Percentiles rank a stretch among this genome's conserved stretches.
Conservation (phyloP, 2,888 invertebrate species). For the Vandiemenella viatica region DNA sequence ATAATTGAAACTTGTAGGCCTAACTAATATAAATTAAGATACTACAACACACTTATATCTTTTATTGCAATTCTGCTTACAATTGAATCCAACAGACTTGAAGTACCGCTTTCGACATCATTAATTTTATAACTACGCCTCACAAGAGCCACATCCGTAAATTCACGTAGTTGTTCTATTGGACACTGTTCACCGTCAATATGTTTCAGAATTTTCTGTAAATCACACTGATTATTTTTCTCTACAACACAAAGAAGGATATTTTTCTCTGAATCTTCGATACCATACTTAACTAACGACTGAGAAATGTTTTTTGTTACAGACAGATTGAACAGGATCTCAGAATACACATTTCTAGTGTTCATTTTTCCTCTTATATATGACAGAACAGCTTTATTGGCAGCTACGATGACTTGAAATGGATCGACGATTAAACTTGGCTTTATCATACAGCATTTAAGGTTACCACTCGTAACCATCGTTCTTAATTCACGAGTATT, state of each 20-base stretch:
- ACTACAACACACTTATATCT: no score
- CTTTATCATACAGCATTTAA: conserved; percentile 47
- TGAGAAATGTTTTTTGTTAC: conserved; percentile 51
- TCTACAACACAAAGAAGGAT: conserved; percentile 33
- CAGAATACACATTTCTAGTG: conserved; percentile 46
- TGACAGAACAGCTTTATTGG: conserved; percentile 45
- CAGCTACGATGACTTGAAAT: conserved; percentile 46
- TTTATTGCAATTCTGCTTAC: conserved; percentile 52
- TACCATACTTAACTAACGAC: conserved; percentile 49
- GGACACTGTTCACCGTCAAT: conserved; percentile 40
- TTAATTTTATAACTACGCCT: conserved; percentile 44
- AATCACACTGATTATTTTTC: conserved; percentile 21
- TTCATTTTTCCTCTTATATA: conserved; percentile 34
- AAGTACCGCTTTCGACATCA: conserved; percentile 31
- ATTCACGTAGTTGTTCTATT: conserved; percentile 32
- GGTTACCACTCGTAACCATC: conserved; percentile 37
- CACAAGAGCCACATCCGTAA: conserved; percentile 35
- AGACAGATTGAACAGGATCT: conserved; percentile 52
- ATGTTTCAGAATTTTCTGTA: conserved; percentile 28
- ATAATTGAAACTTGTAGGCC: no score
- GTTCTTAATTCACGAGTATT: conserved; percentile 39
- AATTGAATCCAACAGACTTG: conserved; percentile 39
- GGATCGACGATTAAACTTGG: conserved; percentile 43
- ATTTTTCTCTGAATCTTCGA: conserved; percentile 32
- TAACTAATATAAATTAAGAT: no score